Evolutionary conservation across 2,113 vertebrate species (phyloP).

Genomic region (Ammodytes dubius): DNA sequence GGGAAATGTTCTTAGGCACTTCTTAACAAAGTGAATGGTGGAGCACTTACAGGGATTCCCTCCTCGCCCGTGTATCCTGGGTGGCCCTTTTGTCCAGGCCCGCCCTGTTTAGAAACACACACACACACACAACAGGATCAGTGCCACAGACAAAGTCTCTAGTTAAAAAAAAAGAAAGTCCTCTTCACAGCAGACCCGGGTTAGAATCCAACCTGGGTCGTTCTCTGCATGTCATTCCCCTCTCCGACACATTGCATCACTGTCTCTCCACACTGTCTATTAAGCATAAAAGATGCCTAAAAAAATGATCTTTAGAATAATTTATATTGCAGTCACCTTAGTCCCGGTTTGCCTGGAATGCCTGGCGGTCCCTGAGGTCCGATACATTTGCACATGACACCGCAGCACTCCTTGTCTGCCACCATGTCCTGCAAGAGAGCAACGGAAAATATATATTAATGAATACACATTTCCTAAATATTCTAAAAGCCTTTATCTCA

Average conservation of each 20-base stretch:
- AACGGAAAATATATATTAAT: too few species aligned
- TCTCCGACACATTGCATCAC: too few species aligned
- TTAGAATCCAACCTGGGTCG: too few species aligned
- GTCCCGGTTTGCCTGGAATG: conserved; percentile 56
- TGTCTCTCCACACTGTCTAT: too few species aligned
- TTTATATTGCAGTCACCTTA: conserved; percentile 78
- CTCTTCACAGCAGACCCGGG: too few species aligned
- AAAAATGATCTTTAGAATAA: too few species aligned
- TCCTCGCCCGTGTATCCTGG: conserved; percentile 87
- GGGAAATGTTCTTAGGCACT: too few species aligned
- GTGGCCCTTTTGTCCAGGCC: conserved; percentile 75
- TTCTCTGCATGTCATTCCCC: too few species aligned
- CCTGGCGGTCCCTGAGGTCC: conserved; percentile 84
- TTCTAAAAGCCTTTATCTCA: too few species aligned
- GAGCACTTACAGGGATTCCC: conserved; percentile 84
- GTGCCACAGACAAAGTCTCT: not conserved
- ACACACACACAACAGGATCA: not conserved
- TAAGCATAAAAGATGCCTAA: too few species aligned
- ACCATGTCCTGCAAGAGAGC: conserved; percentile 67
- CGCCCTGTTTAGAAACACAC: conserved; percentile 80
- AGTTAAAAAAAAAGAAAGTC: not conserved
- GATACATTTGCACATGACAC: conserved; percentile 82
- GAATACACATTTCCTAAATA: too few species aligned
- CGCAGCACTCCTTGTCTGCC: conserved; percentile 86
- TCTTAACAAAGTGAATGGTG: too few species aligned